Percentiles rank a stretch among this genome's conserved stretches.
phyloP scores from a whole-genome alignment of 2,888 invertebrate genomes.

The Xanthia icteritia region DNA sequence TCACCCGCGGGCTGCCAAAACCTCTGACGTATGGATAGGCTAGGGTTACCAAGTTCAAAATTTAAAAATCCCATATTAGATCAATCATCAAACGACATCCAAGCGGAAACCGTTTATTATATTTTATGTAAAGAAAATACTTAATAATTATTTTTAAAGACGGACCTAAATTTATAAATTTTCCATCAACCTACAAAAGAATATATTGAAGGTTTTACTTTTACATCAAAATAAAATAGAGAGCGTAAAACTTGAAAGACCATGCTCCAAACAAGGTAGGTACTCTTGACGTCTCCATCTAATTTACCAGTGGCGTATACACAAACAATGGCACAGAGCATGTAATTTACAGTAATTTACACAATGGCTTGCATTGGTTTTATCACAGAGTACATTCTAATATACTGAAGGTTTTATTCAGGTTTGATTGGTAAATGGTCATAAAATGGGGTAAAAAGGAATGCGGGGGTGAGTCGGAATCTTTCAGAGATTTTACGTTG shows the following conservation, averaged over 20 bases:
- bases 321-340: too few species aligned
- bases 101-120: constrained; percentile 17
- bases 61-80: constrained; percentile 34
- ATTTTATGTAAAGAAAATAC: neutral
- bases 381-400: too few species aligned
- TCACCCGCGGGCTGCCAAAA: constrained; percentile 91
- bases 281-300: neutral
- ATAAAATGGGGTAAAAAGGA: neutral
- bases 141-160: neutral
- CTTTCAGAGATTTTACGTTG: neutral
- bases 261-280: neutral
- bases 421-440: neutral
- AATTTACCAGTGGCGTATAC: neutral
- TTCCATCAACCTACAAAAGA: neutral
- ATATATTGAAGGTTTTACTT: too few species aligned
- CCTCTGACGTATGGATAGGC: constrained; percentile 85
- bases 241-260: constrained; percentile 14
- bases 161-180: neutral
- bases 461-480: neutral
- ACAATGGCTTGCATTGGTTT: neutral
- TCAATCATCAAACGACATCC: constrained; percentile 28
- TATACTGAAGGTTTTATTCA: too few species aligned
- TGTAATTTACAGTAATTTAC: too few species aligned
- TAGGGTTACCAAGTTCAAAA: constrained; percentile 60
- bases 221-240: neutral